Conservation (phyloP, 2,888 invertebrate species). For the Leptinotarsa rubiginosa region DNA sequence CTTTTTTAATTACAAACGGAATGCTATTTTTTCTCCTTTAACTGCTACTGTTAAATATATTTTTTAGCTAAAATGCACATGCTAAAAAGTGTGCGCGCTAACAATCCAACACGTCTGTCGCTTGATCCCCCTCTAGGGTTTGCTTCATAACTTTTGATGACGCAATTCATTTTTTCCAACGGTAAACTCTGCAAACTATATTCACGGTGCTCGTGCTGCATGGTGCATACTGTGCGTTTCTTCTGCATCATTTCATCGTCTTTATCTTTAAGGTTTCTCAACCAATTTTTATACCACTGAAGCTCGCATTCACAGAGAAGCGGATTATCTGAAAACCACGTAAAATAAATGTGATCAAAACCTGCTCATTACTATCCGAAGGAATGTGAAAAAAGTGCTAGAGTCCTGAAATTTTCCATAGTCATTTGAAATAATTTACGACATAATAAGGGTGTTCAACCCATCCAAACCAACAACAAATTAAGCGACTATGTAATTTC, state of each 20-base stretch:
- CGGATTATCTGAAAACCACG: conserved; percentile 80
- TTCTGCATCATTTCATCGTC: conserved; percentile 91
- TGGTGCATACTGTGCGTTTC: conserved; percentile 85
- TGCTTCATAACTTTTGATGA: conserved; percentile 69
- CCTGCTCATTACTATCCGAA: no score
- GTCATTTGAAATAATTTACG: no score
- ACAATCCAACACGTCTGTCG: conserved; percentile 43
- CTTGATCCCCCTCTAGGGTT: conserved; percentile 19
- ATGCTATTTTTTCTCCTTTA: not conserved
- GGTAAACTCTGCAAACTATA: conserved; percentile 86
- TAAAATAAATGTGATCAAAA: no score
- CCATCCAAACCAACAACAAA: no score
- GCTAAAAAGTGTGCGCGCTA: conserved; percentile 48
- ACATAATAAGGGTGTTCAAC: no score
- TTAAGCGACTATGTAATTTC: no score
- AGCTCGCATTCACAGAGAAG: conserved; percentile 88
- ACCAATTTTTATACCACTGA: conserved; percentile 88
- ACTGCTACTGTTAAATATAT: conserved; percentile 51
- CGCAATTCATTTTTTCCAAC: conserved; percentile 85
- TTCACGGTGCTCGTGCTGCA: conserved; percentile 84
- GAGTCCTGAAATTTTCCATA: no score
- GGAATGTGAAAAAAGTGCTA: no score
- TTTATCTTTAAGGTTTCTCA: conserved; percentile 80
- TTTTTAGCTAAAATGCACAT: conserved; percentile 47
- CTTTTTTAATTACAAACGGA: conserved; percentile 6